Base-by-base conservation (phyloP, 2,888 invertebrate species). In the Synanthedon andrenaeformis region DNA sequence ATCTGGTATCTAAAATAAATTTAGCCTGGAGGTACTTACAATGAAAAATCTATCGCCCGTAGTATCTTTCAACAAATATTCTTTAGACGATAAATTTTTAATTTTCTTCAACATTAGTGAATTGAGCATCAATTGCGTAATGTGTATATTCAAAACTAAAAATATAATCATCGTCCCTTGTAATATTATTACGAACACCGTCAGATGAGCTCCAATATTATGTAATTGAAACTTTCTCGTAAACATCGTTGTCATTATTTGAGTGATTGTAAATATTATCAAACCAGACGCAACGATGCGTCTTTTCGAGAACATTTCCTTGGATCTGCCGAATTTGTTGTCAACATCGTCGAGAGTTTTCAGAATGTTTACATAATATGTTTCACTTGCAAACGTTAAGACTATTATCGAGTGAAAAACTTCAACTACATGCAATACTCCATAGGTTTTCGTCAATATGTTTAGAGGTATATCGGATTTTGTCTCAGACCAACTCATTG, bases 21-120 rank as follows among this genome's bases (percentile, higher is more conserved):
- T 3, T 35, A 35, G 35, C 35, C 4, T 28, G 35, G 2, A 35
- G 35, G 8, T 45, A 13, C 45, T n/a, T 13, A 45, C 45, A 13
- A 13, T 13, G 8, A 45, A n/a, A 45, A 45, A 45, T 14, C 8
- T 45, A 45, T 45, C 13, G 14, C 2, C 2, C 45, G 8, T 2
- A 13, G n/a, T 11, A 45, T 13, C 13, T 45, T 4, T 52, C n/a
- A 45, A 54, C 28, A 54, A 53, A 53, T 50, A 51, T 17, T 45
- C 13, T 14, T 52, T 13, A 11, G 17, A 14, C 14, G 50, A 49
- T 41, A 51, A 41, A 41, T 51, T 45, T 45, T n/a, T 6, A 45
- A 45, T 45, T 45, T 45, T 45, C 8, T 45, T 45, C 14, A 45
- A 14, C 14, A 45, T 45, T 45, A 45, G 14, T 8, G 45, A 45